Percentiles rank a stretch among this genome's conserved stretches.
These are phyloP conservation scores for Heterotilapia buettikoferi DNA, from an alignment of 2,113 vertebrate genomes.

Conservation along the genomic window DNA sequence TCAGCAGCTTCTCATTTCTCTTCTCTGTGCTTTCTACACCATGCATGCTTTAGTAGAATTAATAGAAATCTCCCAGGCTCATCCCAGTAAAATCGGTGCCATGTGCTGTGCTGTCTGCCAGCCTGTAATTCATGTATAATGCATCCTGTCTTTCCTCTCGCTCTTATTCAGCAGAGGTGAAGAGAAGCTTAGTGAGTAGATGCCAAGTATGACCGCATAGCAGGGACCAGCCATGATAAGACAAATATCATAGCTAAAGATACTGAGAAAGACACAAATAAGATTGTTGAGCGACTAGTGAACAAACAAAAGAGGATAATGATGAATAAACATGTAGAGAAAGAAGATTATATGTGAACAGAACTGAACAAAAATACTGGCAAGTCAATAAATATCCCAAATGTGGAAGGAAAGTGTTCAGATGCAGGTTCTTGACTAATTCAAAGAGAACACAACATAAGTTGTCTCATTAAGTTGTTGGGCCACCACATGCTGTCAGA, in stretches of 20 bases:
- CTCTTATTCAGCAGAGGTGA: constrained; percentile 39
- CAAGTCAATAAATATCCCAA: background rate
- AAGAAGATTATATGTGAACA: background rate
- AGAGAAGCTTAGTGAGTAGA: constrained; percentile 26
- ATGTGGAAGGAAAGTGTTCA: background rate
- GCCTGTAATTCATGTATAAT: constrained; percentile 66
- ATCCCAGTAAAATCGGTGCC: constrained; percentile 41
- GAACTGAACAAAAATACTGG: background rate
- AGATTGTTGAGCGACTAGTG: background rate
- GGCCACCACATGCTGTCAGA: background rate
- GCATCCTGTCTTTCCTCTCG: constrained; percentile 31
- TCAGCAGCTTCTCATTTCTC: constrained; percentile 31
- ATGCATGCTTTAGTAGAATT: constrained; percentile 53
- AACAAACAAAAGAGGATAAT: background rate
- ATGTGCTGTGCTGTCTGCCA: constrained; percentile 42
- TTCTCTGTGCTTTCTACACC: constrained; percentile 6
- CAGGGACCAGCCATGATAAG: background rate
- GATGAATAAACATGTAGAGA: background rate
- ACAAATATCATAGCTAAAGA: background rate
- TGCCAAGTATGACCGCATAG: constrained; percentile 47
- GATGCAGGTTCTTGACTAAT: background rate
- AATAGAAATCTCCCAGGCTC: constrained; percentile 44
- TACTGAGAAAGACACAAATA: background rate
- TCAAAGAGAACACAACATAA: background rate
- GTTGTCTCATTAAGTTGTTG: background rate